Conservation (phyloP, 1,140 invertebrate genomes). For the Drosophila pectinifera region DNA sequence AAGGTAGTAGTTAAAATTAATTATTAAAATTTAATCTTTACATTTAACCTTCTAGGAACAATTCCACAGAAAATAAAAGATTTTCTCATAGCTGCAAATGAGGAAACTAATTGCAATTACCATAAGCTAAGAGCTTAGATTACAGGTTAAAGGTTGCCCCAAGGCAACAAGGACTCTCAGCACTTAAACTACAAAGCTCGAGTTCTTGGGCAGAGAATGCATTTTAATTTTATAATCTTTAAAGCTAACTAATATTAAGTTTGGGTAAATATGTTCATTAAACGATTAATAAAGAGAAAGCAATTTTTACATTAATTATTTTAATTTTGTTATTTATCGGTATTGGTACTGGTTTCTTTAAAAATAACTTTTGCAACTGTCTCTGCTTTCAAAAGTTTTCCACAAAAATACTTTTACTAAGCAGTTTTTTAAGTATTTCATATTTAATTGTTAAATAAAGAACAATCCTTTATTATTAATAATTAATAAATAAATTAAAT, state of each 20-base stretch:
- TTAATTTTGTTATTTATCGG: no score
- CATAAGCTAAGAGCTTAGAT: background rate
- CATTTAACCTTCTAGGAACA: background rate
- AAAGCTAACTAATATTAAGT: no score
- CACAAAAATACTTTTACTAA: no score
- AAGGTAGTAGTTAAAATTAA: background rate
- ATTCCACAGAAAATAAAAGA: background rate
- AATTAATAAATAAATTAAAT: no score
- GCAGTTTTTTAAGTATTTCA: background rate
- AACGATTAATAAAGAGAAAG: background rate
- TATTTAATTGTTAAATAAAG: no score
- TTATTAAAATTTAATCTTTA: background rate
- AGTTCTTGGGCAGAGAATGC: background rate
- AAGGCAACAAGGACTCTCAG: background rate
- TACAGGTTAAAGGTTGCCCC: background rate
- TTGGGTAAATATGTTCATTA: background rate
- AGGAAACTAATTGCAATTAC: background rate
- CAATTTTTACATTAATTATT: no score
- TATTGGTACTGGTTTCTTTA: no score
- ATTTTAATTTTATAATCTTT: background rate
- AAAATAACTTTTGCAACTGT: no score
- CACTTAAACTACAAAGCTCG: background rate
- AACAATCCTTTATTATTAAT: no score
- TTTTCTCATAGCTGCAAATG: background rate
- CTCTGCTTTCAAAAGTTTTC: no score